phyloP scores from a whole-genome alignment of 2,888 invertebrate species.

The Phaonia tiefii region DNA sequence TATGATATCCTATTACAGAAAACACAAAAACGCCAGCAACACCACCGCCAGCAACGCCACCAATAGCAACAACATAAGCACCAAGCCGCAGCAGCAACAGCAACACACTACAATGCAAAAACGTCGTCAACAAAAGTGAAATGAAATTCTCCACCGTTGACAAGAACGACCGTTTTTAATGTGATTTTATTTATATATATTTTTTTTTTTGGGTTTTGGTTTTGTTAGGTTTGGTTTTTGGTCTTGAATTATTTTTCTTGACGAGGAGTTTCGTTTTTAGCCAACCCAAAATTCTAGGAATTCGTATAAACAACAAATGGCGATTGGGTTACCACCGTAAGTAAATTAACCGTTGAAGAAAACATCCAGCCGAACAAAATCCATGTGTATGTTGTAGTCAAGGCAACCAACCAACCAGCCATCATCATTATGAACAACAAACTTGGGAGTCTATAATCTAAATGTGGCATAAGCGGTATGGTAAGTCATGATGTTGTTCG shows the following conservation, averaged over 20 bases:
- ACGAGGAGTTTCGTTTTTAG: slow-evolving; percentile 37
- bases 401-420: not conserved
- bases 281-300: slow-evolving; percentile 51
- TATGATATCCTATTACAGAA: slow-evolving; percentile 54
- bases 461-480: not conserved
- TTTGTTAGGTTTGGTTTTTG: not conserved
- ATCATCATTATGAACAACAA: not conserved
- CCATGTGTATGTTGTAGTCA: too few species aligned
- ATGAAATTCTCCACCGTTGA: slow-evolving; percentile 29
- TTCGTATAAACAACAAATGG: slow-evolving; percentile 44
- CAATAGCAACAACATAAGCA: not conserved
- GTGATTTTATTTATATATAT: slow-evolving; percentile 14
- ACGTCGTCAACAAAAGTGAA: slow-evolving; percentile 24
- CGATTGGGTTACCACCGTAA: slow-evolving; percentile 50
- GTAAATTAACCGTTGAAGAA: slow-evolving; percentile 32
- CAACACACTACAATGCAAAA: slow-evolving; percentile 7
- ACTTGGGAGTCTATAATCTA: not conserved
- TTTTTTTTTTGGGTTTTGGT: too few species aligned
- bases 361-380: not conserved
- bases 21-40: slow-evolving; percentile 11
- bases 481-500: too few species aligned
- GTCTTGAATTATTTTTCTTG: not conserved
- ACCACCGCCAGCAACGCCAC: not conserved
- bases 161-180: slow-evolving; percentile 24
- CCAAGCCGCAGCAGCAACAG: too few species aligned